These are phyloP conservation scores for Xiphophorus hellerii DNA, from an alignment of 2,113 vertebrate species.

Conservation along the genomic window DNA sequence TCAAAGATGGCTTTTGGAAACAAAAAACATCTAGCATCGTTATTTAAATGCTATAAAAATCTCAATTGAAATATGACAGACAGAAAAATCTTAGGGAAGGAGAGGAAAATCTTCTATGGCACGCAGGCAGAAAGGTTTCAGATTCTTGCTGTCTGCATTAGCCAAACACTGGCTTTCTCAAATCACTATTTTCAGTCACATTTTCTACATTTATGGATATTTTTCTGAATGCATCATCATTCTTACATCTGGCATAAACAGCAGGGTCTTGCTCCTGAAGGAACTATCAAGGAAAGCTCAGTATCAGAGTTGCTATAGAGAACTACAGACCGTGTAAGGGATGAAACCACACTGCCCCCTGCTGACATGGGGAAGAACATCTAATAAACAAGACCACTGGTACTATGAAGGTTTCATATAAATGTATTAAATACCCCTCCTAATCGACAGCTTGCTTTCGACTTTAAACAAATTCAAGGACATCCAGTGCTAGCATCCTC, in stretches of 20 bases:
- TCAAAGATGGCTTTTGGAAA: neutral
- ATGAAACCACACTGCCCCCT: slow-evolving; percentile 73
- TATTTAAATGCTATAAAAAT: neutral
- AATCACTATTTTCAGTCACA: neutral
- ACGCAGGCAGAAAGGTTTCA: neutral
- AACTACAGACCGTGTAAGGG: neutral
- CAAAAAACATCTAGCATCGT: neutral
- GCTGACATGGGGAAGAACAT: slow-evolving; percentile 31
- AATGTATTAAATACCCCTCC: neutral
- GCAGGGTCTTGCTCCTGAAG: slow-evolving; percentile 19
- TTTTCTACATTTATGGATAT: neutral
- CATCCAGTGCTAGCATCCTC: slow-evolving; percentile 9
- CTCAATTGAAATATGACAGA: neutral
- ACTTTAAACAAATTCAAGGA: neutral
- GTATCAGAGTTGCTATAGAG: slow-evolving; percentile 7
- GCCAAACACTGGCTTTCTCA: neutral
- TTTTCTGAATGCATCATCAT: neutral
- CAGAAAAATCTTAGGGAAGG: neutral
- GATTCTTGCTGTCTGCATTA: neutral
- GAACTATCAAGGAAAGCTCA: slow-evolving; percentile 21
- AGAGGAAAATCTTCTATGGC: neutral
- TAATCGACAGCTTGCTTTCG: neutral
- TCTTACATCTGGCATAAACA: slow-evolving; percentile 52
- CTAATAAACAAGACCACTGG: neutral
- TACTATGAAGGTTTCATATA: neutral